These are phyloP conservation scores for Guaruba guarouba DNA, from an alignment of 2,113 vertebrate genomes.

Conservation along the genomic window DNA sequence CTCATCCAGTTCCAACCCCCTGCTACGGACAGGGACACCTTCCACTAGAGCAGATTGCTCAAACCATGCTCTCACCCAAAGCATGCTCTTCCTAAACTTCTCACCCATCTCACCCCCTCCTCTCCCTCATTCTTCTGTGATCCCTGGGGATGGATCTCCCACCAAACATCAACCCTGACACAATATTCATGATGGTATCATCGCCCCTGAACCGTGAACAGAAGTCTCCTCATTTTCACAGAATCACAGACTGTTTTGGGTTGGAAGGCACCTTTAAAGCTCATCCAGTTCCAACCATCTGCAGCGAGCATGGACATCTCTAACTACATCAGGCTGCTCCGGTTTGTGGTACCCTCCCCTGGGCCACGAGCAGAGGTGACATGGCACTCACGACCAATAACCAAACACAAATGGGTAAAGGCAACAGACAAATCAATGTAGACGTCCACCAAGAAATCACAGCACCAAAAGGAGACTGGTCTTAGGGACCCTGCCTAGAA, in stretches of 20 bases:
- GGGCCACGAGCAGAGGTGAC: neutral
- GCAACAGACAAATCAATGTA: neutral
- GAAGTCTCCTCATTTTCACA: neutral
- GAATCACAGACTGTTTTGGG: accelerated
- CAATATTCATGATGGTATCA: accelerated
- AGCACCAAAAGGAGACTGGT: neutral
- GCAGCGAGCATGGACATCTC: neutral
- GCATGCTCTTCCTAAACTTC: neutral
- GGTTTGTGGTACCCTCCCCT: neutral
- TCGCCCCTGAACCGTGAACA: neutral
- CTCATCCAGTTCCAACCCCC: neutral
- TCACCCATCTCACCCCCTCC: neutral
- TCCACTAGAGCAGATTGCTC: neutral
- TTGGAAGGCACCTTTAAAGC: neutral
- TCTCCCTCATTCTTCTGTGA: neutral
- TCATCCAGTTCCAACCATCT: accelerated
- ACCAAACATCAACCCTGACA: neutral
- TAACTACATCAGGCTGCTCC: neutral
- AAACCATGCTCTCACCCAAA: neutral
- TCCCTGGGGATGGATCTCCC: neutral
- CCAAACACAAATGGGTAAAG: neutral
- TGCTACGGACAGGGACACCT: neutral
- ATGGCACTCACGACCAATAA: accelerated
- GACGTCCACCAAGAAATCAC: neutral
- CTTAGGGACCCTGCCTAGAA: neutral